Evolutionary conservation across 2,888 invertebrate species (phyloP).

Genomic region (Gasteruption jaculator): DNA sequence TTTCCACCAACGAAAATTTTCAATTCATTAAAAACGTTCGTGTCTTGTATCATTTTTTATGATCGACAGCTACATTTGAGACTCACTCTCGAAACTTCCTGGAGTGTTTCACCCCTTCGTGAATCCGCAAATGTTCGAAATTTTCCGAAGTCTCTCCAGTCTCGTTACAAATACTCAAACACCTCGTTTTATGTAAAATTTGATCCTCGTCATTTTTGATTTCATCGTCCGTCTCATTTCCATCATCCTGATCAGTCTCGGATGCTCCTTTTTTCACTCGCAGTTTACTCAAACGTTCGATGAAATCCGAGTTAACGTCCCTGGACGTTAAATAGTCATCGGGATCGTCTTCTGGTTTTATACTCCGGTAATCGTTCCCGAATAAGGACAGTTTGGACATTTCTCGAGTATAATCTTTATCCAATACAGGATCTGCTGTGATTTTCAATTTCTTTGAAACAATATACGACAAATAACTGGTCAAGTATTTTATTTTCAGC

Average conservation of each 20-base stretch:
- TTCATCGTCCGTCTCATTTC: no score
- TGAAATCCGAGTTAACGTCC: slow-evolving; percentile 28
- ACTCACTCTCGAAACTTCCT: slow-evolving; percentile 39
- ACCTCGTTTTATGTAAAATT: no score
- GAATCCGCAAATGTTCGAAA: no score
- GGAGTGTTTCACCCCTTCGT: slow-evolving; percentile 23
- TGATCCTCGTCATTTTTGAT: slow-evolving; percentile 1
- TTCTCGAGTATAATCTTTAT: slow-evolving; percentile 24
- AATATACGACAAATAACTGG: no score
- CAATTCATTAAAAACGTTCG: slow-evolving; percentile 1
- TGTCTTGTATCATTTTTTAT: slow-evolving; percentile 1
- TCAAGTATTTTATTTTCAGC: no score
- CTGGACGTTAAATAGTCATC: slow-evolving; percentile 24
- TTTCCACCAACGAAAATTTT: neutral
- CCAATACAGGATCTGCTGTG: slow-evolving; percentile 22
- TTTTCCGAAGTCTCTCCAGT: slow-evolving; percentile 13
- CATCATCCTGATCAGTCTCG: no score
- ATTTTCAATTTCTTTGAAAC: slow-evolving; percentile 32
- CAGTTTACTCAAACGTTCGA: slow-evolving; percentile 21
- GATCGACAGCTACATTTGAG: neutral
- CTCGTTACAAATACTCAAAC: no score
- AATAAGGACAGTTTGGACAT: slow-evolving; percentile 30
- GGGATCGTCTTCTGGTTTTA: slow-evolving; percentile 13
- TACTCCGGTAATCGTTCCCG: slow-evolving; percentile 25
- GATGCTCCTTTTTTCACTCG: no score